Base-by-base conservation (phyloP, 2,113 vertebrate genomes). In the Leiothrix lutea region DNA sequence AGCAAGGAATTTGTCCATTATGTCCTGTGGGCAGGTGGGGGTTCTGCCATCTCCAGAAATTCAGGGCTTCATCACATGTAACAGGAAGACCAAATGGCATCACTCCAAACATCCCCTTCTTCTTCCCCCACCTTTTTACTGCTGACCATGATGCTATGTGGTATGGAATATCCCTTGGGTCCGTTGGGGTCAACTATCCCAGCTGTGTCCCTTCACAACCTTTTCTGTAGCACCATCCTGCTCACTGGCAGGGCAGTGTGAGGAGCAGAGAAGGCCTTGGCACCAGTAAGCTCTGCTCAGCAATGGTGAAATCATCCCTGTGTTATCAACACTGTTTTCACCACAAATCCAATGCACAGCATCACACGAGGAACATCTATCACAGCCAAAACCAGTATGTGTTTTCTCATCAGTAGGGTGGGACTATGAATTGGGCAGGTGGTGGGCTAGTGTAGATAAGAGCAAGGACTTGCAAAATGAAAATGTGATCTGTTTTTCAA, bases 11-110 rank as follows among this genome's bases (percentile, higher is more conserved):
- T 45, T 0, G 3, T 45, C 66, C 12, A 1, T 15, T 28, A 0
- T 35, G n/a, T 50, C 28, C 17, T 0, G 0, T 36, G 0, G 4
- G 22, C 18, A 12, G 24, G 15, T 21, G 38, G 7, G 3, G 50
- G 56, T 42, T 65, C 42, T 50, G 35, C 33, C 40, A 40, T 44
- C 42, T 44, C 64, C 36, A 58, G 58, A 13, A 44, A 20, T 69
- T 24, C 19, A 12, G 44, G 61, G 33, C 51, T 73, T 21, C 4
- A 4, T 86, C 17, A 31, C 1, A 0, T 2, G 0, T 70, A 42
- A 15, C 2, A 2, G 19, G 9, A 42, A 70, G 36, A 29, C 29
- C 17, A 31, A 60, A 50, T 11, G 7, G 4, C 8, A 1, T 33
- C 5, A 5, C 24, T 81, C 8, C 1, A 1, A 78, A 69, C 0